A percentile compares a stretch with the other conserved stretches of the same genome.
Conservation (phyloP, 2,113 vertebrate genomes). For the Amphilophus citrinellus region DNA sequence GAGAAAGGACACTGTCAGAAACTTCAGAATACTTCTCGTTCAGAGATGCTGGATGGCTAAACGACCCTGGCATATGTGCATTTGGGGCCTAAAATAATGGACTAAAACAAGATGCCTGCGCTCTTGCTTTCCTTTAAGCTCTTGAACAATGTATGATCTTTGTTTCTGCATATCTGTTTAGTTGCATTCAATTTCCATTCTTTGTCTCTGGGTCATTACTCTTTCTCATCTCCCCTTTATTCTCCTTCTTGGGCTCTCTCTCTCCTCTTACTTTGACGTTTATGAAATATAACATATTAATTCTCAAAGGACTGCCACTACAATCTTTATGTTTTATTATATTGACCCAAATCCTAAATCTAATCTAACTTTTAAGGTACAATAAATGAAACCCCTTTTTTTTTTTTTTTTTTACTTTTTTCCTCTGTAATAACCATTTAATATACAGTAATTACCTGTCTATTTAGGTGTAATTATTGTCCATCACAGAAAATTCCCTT, state of each 20-base stretch:
- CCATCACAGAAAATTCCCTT: neutral
- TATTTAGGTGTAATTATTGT: neutral
- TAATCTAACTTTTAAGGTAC: neutral
- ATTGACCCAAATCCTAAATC: neutral
- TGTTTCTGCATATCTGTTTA: constrained; percentile 18
- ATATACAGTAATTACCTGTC: neutral
- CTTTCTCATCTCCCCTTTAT: neutral
- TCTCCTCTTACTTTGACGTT: too few species aligned
- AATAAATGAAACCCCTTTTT: neutral
- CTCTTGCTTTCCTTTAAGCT: constrained; percentile 10
- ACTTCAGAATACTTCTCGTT: constrained; percentile 24
- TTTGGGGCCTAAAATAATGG: constrained; percentile 21
- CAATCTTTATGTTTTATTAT: neutral
- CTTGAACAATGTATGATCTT: neutral
- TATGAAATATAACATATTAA: neutral
- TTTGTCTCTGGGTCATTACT: neutral
- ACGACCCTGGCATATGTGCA: constrained; percentile 26
- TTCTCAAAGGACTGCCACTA: neutral
- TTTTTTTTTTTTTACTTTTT: neutral
- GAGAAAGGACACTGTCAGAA: constrained; percentile 29
- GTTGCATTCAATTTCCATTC: neutral
- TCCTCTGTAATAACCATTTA: neutral
- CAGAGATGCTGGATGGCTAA: constrained; percentile 31
- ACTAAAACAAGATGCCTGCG: constrained; percentile 16
- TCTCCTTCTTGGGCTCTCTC: too few species aligned